Percentiles rank a stretch among this genome's conserved stretches.
Evolutionary conservation across 1,140 invertebrate genomes (phyloP).

Genomic region (Saccostrea glomerata): DNA sequence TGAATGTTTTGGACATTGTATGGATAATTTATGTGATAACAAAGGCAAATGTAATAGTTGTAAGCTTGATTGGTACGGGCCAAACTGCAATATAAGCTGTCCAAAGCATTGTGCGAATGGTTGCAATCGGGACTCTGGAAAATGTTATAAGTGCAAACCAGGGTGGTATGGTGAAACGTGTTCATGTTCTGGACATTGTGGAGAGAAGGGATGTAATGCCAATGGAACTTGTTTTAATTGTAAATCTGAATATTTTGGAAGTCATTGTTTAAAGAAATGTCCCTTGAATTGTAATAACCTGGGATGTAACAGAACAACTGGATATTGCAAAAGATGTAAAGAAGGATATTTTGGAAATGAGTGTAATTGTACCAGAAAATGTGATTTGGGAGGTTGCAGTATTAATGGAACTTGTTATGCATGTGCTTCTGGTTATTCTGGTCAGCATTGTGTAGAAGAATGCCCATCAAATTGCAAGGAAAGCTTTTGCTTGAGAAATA

Average conservation of each 20-base stretch:
- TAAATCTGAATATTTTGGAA: slow-evolving; percentile 32
- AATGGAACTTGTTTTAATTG: slow-evolving; percentile 43
- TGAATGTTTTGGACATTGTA: slow-evolving; percentile 42
- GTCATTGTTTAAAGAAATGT: slow-evolving; percentile 40
- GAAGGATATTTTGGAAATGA: slow-evolving; percentile 37
- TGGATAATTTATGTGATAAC: neutral
- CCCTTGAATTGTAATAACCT: slow-evolving; percentile 36
- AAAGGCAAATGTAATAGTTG: slow-evolving; percentile 36
- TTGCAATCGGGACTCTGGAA: slow-evolving; percentile 14
- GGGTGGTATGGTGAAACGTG: slow-evolving; percentile 44
- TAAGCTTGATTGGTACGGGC: slow-evolving; percentile 27
- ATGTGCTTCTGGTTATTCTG: neutral
- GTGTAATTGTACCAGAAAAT: slow-evolving; percentile 35
- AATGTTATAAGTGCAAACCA: slow-evolving; percentile 39
- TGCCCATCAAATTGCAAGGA: slow-evolving; percentile 40
- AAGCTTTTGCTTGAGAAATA: neutral
- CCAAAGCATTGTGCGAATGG: slow-evolving; percentile 33
- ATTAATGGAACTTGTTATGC: slow-evolving; percentile 35
- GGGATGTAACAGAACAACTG: slow-evolving; percentile 14
- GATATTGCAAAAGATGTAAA: slow-evolving; percentile 26
- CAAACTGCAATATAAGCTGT: slow-evolving; percentile 39
- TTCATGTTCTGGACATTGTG: slow-evolving; percentile 44
- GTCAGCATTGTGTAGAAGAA: slow-evolving; percentile 11
- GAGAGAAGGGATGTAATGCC: slow-evolving; percentile 16
- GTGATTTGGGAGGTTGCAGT: slow-evolving; percentile 29